Evolutionary conservation across 2,888 invertebrate species (phyloP), one percentile per base, ranked within the genome.

Genomic region (Diarsia mendica): DNA sequence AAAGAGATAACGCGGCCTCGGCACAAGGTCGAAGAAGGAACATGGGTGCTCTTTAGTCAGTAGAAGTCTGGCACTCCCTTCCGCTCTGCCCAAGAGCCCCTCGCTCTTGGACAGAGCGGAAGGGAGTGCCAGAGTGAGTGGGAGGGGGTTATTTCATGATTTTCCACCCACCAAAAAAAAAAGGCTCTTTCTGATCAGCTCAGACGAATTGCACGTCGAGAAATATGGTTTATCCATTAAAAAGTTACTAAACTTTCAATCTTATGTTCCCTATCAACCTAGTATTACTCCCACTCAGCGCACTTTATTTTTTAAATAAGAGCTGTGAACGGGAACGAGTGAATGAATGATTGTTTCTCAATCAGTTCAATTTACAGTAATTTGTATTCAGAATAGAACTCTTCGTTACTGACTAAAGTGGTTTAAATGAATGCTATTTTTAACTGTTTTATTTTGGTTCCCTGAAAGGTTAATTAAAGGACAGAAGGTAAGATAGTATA

Each of bases 311-410:
- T 15, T 61, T 20, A 68, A 72, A 68, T 48, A n/a, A 70, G 13
- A 61, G 39, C 33, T 63, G 51, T 58, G 68, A 82, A 69, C 58
- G 61, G 11, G 20, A 63, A 39, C 49, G 33, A 79, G 61, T 68
- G 67, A 80, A 60, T 39, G 39, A 79, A 79, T 73, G 60, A 80
- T 53, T 20, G 66, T 74, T 74, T 69, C 48, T 72, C 71, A 79
- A 79, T 79, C 67, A 69, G 61, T 33, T 72, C 69, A 74, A 82
- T 79, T 79, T 72, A 63, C 53, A 55, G 58, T 66, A 75, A 53
- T 79, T 70, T 72, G 72, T 72, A 79, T 79, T 72, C 83, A 49
- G 55, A 78, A 48, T 48, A 51, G 53, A 63, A 61, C 53, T 65
- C 60, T 65, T 63, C 58, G 68, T 61, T 58, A 80, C 33, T 28